A percentile compares a stretch with the other conserved stretches of the same genome.
Conservation (phyloP, 2,113 vertebrate species). For the Dunckerocampus dactyliophorus region DNA sequence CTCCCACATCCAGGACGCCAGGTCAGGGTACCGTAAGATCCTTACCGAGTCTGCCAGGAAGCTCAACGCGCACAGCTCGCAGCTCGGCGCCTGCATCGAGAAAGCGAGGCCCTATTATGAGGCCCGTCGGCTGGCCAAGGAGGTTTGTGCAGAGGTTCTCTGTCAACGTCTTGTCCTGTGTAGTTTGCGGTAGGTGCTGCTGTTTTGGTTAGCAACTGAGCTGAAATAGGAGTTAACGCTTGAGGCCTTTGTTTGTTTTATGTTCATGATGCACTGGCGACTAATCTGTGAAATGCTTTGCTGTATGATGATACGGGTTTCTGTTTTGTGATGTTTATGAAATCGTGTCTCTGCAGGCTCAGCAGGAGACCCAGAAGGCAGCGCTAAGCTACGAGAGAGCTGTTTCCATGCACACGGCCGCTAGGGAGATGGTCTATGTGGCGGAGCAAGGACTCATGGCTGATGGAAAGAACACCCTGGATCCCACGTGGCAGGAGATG, state of each 20-base stretch:
- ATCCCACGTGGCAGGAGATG: constrained; percentile 97
- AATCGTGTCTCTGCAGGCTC: constrained; percentile 72
- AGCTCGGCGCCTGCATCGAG: constrained; percentile 87
- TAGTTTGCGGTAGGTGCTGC: no score
- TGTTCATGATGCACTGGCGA: no score
- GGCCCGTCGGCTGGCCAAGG: constrained; percentile 84
- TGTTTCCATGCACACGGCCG: constrained; percentile 91
- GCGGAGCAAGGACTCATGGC: constrained; percentile 91
- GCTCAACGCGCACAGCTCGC: constrained; percentile 86
- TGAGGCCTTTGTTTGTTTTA: no score
- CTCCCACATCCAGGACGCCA: constrained; percentile 77
- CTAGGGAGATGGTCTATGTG: constrained; percentile 94
- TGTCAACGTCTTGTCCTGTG: constrained; percentile 14
- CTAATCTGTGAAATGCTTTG: no score
- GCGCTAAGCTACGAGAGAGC: constrained; percentile 88
- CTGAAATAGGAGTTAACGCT: no score
- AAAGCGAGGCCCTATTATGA: constrained; percentile 92
- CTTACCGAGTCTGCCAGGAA: constrained; percentile 90
- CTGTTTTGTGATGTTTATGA: not conserved
- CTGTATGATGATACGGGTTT: no score
- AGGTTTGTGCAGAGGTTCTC: constrained; percentile 61
- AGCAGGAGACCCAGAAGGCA: constrained; percentile 93
- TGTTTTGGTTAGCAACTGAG: no score
- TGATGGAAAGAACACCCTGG: constrained; percentile 84
- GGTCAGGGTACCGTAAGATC: constrained; percentile 86